A percentile compares a stretch with the other conserved stretches of the same genome.
These are phyloP conservation scores for Lophius piscatorius DNA, from an alignment of 2,113 vertebrate genomes.

Conservation along the genomic window DNA sequence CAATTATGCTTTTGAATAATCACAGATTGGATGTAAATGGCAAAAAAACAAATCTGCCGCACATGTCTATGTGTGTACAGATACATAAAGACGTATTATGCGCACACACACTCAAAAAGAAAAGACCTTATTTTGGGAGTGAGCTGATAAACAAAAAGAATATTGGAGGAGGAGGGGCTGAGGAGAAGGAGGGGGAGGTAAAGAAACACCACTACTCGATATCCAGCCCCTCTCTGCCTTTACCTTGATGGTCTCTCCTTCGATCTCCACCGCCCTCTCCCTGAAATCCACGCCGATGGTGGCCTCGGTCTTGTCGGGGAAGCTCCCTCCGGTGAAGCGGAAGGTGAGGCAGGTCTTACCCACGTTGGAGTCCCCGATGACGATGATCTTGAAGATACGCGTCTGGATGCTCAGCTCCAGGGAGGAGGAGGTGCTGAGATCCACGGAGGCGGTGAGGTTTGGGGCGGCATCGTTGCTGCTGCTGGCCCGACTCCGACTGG, in stretches of 20 bases:
- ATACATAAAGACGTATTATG: no score
- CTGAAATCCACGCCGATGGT: slow-evolving; percentile 98
- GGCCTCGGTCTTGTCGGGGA: slow-evolving; percentile 93
- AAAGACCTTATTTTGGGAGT: no score
- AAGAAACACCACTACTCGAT: slow-evolving; percentile 23
- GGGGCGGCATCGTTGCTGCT: slow-evolving; percentile 52
- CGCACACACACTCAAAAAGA: no score
- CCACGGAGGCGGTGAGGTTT: slow-evolving; percentile 74
- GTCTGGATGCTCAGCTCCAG: slow-evolving; percentile 93
- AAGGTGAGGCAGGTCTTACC: slow-evolving; percentile 97
- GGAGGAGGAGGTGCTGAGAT: slow-evolving; percentile 81
- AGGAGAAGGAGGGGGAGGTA: slow-evolving; percentile 4
- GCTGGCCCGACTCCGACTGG: slow-evolving; percentile 61
- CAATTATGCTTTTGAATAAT: no score
- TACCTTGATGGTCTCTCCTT: slow-evolving; percentile 97
- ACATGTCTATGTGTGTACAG: no score
- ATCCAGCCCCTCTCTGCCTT: slow-evolving; percentile 36
- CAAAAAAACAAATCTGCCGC: no score
- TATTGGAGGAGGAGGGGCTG: slow-evolving; percentile 1
- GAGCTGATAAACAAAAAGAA: slow-evolving; percentile 35
- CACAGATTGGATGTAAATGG: no score
- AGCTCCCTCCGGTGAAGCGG: slow-evolving; percentile 95
- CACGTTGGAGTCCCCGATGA: slow-evolving; percentile 97
- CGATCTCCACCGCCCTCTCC: slow-evolving; percentile 96
- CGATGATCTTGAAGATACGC: slow-evolving; percentile 97